Percentiles rank a stretch among this genome's conserved stretches.
Evolutionary conservation across 2,113 vertebrate genomes (phyloP).

Genomic region (Zosterops pallidus): DNA sequence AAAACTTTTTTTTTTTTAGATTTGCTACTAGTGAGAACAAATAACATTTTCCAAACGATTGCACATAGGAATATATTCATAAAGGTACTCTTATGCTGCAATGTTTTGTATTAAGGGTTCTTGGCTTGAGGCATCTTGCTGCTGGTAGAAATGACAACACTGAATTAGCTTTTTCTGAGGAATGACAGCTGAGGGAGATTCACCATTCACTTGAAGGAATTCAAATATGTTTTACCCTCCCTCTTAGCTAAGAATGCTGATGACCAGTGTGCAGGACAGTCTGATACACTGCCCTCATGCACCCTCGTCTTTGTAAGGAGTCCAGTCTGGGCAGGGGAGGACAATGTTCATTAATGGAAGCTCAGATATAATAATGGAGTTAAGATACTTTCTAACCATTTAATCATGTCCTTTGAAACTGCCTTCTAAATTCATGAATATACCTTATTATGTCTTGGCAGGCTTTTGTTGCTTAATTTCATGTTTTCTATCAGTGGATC

Average conservation of each 20-base stretch:
- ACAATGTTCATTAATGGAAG: background rate
- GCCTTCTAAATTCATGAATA: background rate
- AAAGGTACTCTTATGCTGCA: background rate
- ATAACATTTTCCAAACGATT: background rate
- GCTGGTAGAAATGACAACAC: background rate
- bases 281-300: background rate
- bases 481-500: background rate
- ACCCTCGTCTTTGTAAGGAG: background rate
- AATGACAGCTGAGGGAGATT: background rate
- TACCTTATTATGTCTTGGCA: background rate
- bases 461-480: background rate
- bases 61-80: background rate
- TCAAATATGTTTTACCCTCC: background rate
- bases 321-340: background rate
- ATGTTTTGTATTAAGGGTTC: background rate
- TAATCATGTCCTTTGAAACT: background rate
- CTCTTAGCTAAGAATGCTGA: background rate
- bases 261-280: background rate
- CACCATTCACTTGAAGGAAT: background rate
- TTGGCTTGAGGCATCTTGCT: background rate
- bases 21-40: background rate
- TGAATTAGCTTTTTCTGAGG: background rate
- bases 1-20: background rate
- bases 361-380: background rate
- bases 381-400: background rate